These are phyloP conservation scores for Clivina fossor DNA, from an alignment of 2,888 invertebrate species.

Conservation along the genomic window DNA sequence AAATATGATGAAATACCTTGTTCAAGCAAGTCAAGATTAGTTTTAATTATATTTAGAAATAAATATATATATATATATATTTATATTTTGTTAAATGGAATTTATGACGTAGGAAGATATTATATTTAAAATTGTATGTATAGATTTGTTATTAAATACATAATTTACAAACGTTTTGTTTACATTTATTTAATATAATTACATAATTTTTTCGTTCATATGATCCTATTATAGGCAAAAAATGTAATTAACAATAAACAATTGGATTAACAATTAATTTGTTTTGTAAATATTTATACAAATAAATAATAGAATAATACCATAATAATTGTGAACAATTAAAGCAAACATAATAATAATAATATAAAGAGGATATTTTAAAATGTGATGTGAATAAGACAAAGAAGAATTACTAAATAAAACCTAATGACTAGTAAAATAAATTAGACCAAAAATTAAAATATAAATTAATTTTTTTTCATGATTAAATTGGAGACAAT, in stretches of 20 bases:
- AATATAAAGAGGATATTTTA: slow-evolving; percentile 9
- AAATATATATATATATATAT: too few species aligned
- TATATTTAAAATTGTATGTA: too few species aligned
- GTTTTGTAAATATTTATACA: slow-evolving; percentile 7
- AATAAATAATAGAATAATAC: slow-evolving; percentile 7
- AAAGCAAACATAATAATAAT: slow-evolving; percentile 1
- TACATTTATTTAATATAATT: too few species aligned
- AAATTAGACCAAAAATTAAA: slow-evolving; percentile 9
- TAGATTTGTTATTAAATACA: slow-evolving; percentile 20
- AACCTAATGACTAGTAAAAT: slow-evolving; percentile 29
- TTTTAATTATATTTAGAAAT: too few species aligned
- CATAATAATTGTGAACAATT: slow-evolving; percentile 1
- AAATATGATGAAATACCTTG: too few species aligned
- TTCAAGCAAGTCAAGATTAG: too few species aligned
- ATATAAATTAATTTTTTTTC: slow-evolving; percentile 9
- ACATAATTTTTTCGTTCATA: too few species aligned
- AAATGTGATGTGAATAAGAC: slow-evolving; percentile 4
- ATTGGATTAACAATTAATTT: background rate
- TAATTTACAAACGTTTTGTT: slow-evolving; percentile 21
- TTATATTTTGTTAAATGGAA: too few species aligned
- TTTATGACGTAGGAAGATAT: too few species aligned
- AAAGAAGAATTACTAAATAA: too few species aligned
- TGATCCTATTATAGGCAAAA: too few species aligned
- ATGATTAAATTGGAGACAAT: background rate
- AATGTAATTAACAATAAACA: background rate